Evolutionary conservation across 2,888 invertebrate genomes (phyloP).

Genomic region (Lycophotia porphyrea): DNA sequence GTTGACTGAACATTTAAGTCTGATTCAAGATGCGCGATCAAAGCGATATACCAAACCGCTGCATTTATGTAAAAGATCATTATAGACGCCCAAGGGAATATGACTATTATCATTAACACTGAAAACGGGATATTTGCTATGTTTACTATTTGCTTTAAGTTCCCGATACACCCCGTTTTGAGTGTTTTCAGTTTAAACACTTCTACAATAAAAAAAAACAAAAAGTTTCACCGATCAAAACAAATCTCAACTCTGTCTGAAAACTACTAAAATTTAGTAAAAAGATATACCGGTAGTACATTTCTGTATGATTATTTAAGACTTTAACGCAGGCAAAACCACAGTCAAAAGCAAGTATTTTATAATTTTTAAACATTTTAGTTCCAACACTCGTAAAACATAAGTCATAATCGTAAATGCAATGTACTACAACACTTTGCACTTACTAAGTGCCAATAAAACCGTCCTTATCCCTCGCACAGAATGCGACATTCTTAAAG

Average conservation of each 20-base stretch:
- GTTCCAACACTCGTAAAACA: slow-evolving; percentile 45
- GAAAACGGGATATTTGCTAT: too few species aligned
- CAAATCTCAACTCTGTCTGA: not conserved
- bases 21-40: not conserved
- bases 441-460: slow-evolving; percentile 53
- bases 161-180: too few species aligned
- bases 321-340: not conserved
- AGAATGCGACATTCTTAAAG: slow-evolving; percentile 47
- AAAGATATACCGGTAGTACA: not conserved
- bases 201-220: too few species aligned
- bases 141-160: too few species aligned
- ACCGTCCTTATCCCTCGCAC: slow-evolving; percentile 29
- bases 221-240: not conserved
- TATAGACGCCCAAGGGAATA: too few species aligned
- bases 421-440: slow-evolving; percentile 55
- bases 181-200: too few species aligned
- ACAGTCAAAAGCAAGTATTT: not conserved
- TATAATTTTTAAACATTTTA: slow-evolving; percentile 19
- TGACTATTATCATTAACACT: too few species aligned
- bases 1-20: not conserved
- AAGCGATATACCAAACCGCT: not conserved
- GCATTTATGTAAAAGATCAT: not conserved
- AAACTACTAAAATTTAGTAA: not conserved
- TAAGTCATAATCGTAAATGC: slow-evolving; percentile 57
- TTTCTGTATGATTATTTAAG: not conserved